Percentiles rank a stretch among this genome's conserved stretches.
Conservation (phyloP, 2,113 vertebrate species). For the Monarcha castaneiventris region DNA sequence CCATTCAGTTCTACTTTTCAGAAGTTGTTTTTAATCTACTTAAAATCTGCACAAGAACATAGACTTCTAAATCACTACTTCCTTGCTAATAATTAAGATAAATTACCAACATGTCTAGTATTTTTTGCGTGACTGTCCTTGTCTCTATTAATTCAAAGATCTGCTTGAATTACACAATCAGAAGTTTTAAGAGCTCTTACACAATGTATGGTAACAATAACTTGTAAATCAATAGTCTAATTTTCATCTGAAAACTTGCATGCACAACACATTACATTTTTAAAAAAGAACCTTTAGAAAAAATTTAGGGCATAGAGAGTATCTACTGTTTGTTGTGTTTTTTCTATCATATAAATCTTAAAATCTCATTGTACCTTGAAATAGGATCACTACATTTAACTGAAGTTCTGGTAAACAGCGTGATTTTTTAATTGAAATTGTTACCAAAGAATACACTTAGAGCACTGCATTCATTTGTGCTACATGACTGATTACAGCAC, state of each 20-base stretch:
- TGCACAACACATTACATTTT: neutral
- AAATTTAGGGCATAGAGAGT: neutral
- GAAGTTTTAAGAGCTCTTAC: neutral
- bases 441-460: neutral
- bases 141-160: neutral
- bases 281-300: neutral
- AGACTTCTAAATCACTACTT: neutral
- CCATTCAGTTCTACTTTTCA: neutral
- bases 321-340: neutral
- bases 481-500: neutral
- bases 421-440: neutral
- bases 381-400: neutral
- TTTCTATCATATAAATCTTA: neutral
- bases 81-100: neutral
- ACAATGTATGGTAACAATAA: neutral
- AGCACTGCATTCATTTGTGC: neutral
- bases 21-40: conserved; percentile 15
- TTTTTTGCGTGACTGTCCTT: neutral
- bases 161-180: neutral
- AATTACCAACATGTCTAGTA: neutral
- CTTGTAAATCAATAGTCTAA: neutral
- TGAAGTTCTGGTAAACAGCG: neutral
- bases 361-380: neutral
- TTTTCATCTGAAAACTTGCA: neutral
- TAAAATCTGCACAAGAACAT: neutral